Evolutionary conservation across 64 coral and sea anemone genomes (phyloP).

Genomic region (Pachyseris speciosa): DNA sequence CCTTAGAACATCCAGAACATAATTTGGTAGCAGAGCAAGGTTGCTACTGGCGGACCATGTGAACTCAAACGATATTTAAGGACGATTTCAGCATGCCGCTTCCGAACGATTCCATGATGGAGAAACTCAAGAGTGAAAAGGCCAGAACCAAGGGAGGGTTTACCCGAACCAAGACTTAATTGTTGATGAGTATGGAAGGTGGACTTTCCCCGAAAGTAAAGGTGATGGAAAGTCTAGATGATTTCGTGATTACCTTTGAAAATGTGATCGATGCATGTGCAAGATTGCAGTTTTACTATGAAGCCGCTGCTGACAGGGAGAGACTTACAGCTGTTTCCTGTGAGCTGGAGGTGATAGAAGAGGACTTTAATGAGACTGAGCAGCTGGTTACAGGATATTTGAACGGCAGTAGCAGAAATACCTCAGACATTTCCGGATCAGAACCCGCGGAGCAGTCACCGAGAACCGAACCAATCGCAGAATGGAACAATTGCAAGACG

Average conservation of each 20-base stretch:
- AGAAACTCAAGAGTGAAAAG: not conserved
- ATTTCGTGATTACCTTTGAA: not conserved
- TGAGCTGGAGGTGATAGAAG: too few relatives aligned
- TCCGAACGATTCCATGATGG: not conserved
- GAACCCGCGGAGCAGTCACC: too few relatives aligned
- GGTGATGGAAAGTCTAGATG: slow-evolving; percentile 9
- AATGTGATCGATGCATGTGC: not conserved
- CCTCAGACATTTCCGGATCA: too few relatives aligned
- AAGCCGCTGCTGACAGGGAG: not conserved
- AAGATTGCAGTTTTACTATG: not conserved
- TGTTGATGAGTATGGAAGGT: slow-evolving; percentile 22
- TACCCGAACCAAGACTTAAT: not conserved
- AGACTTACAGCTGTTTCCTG: not conserved
- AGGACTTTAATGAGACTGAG: too few relatives aligned
- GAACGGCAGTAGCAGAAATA: too few relatives aligned
- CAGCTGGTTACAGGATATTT: too few relatives aligned
- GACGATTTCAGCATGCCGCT: not conserved
- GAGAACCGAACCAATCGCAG: not conserved
- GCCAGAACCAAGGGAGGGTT: not conserved
- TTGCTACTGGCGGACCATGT: not conserved
- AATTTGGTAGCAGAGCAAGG: too few relatives aligned
- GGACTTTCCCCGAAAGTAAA: not conserved
- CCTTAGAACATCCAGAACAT: too few relatives aligned
- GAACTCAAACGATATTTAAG: not conserved
- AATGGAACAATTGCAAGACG: not conserved